Percentiles rank a stretch among this genome's conserved stretches.
phyloP scores from a whole-genome alignment of 1,140 invertebrate species.

The Stegodyphus mimosarum region DNA sequence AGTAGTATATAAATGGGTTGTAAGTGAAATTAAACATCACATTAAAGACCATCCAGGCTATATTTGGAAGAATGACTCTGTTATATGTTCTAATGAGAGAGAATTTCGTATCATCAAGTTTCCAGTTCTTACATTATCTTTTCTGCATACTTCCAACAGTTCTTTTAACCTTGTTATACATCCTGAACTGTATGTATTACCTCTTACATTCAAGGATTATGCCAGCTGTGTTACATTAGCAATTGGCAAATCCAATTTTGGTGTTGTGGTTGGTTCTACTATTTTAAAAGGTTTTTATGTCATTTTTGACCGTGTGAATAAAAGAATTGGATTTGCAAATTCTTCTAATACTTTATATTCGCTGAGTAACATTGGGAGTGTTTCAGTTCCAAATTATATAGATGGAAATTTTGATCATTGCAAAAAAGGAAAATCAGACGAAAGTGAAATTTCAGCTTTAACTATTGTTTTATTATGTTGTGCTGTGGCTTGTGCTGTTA shows the following conservation, averaged over 20 bases:
- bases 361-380: background rate
- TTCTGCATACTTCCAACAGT: constrained; percentile 33
- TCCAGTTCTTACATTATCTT: constrained; percentile 21
- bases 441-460: background rate
- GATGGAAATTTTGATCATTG: constrained; percentile 10
- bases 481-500: constrained; percentile 10
- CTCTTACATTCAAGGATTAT: background rate
- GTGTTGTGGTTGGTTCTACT: constrained; percentile 38
- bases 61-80: constrained; percentile 39
- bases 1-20: constrained; percentile 6
- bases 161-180: constrained; percentile 41
- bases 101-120: constrained; percentile 24
- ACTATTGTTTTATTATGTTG: constrained; percentile 18
- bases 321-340: constrained; percentile 57
- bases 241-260: constrained; percentile 9
- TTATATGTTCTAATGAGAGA: constrained; percentile 12
- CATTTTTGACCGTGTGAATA: constrained; percentile 44
- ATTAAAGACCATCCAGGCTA: constrained; percentile 3
- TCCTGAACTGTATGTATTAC: constrained; percentile 46
- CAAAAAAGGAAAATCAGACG: constrained; percentile 5
- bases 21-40: constrained; percentile 13
- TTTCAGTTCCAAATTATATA: constrained; percentile 8
- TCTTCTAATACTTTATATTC: constrained; percentile 1
- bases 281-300: constrained; percentile 59
- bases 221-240: constrained; percentile 17